Conservation (phyloP, 92 coral and sea anemone species). For the Siderastrea radians region DNA sequence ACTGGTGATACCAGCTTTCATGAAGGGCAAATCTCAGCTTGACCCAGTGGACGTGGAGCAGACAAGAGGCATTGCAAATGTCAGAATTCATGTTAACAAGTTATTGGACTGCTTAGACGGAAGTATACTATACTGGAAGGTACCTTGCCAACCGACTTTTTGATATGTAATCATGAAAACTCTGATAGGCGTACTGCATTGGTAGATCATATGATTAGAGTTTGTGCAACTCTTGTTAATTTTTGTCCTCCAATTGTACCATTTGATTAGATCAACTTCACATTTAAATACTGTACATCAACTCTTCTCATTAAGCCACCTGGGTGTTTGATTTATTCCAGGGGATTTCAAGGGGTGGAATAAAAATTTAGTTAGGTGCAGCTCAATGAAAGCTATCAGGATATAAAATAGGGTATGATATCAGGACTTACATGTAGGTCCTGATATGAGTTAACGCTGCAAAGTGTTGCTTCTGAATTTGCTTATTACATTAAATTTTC, state of each 20-base stretch:
- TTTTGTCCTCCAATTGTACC: conserved; percentile 69
- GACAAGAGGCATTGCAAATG: not conserved
- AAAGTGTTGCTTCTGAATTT: conserved; percentile 4
- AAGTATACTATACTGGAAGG: conserved; percentile 42
- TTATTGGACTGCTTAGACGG: not conserved
- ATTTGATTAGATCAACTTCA: conserved; percentile 36
- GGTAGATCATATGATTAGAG: conserved; percentile 55
- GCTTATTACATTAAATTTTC: conserved; percentile 19
- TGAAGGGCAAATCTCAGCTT: no score
- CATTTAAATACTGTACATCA: conserved; percentile 24
- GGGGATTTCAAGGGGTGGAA: conserved; percentile 13
- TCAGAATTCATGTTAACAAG: no score
- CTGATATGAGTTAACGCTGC: conserved; percentile 24
- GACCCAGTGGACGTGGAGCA: no score
- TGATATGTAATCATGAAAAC: conserved; percentile 40
- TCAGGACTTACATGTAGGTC: not conserved
- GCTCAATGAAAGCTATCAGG: conserved; percentile 10
- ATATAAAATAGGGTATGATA: conserved; percentile 13
- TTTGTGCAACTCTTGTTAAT: conserved; percentile 56
- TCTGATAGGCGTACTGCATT: conserved; percentile 32
- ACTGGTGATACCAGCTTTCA: no score
- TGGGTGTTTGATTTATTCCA: conserved; percentile 23
- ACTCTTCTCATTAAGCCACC: conserved; percentile 43
- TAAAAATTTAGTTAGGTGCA: conserved; percentile 10
- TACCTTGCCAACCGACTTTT: conserved; percentile 40